Evolutionary conservation across 2,888 invertebrate genomes (phyloP), one percentile per base, ranked within the genome.

Genomic region (Eupithecia tripunctaria): DNA sequence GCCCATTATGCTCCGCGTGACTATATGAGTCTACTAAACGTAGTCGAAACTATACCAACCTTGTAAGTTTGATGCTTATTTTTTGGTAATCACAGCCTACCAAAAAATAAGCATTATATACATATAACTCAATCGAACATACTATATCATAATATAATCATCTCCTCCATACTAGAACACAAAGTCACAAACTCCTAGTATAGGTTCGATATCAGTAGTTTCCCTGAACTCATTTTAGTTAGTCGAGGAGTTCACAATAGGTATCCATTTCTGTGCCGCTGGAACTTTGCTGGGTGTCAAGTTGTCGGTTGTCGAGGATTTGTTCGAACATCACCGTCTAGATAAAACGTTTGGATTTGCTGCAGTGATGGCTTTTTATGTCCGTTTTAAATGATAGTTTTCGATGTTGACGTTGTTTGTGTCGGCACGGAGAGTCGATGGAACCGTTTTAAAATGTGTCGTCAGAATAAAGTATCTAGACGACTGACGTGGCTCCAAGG

Each of bases 221-320:
- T 2, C 43, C 43, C 65, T 27, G 41, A 65, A 10, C 21, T 43
- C 12, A 43, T 27, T 65, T 27, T 27, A 60, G 60, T 60, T 29
- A 8, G 27, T 29, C 0, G 60, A 29, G 29, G 60, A 60, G 60
- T 60, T 60, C 60, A 60, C 60, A 60, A 60, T 29, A 7, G 29
- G 56, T 56, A 25, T 56, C 60, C 60, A 29, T 29, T 18, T 27
- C 27, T 29, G 29, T 29, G 27, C 15, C 27, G 27, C 60, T 21
- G 60, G 27, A 29, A 60, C 60, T 60, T 29, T 29, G 60, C 18
- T 29, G 29, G 60, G 8, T 60, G 60, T 60, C 60, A 60, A 51
- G 25, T 56, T 56, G 56, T 29, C 29, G 18, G 60, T 18, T 10
- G 27, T 60, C 29, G 29, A 18, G 60, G 29, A 60, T 60, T 60